phyloP scores from a whole-genome alignment of 2,888 invertebrate species.

The Pyrgus malvae region DNA sequence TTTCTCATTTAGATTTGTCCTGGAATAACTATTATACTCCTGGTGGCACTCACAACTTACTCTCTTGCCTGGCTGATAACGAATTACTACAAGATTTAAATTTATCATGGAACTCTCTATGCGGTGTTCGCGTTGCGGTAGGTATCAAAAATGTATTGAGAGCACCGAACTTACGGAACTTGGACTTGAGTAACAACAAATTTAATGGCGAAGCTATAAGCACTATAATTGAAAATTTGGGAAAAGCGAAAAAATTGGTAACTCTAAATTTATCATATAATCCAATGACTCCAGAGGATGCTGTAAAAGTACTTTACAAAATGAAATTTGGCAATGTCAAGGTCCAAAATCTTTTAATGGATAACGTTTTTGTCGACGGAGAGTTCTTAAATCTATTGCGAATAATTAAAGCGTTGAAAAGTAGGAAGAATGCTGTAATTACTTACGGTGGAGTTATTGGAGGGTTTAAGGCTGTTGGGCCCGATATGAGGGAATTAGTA shows the following conservation, averaged over 20 bases:
- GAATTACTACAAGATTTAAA: conserved; percentile 47
- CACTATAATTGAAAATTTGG: conserved; percentile 39
- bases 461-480: conserved; percentile 35
- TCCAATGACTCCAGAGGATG: conserved; percentile 51
- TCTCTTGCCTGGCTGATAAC: conserved; percentile 47
- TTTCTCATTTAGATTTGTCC: conserved; percentile 55
- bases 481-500: conserved; percentile 51
- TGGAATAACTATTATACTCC: conserved; percentile 55
- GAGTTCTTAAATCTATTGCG: conserved; percentile 43
- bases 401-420: conserved; percentile 39
- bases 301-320: conserved; percentile 45
- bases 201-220: conserved; percentile 46
- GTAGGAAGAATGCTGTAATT: conserved; percentile 43
- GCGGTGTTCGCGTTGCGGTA: conserved; percentile 43
- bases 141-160: conserved; percentile 44
- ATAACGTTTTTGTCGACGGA: conserved; percentile 49
- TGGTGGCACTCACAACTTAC: conserved; percentile 43
- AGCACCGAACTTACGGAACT: conserved; percentile 42
- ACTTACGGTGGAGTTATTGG: conserved; percentile 48
- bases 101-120: conserved; percentile 58
- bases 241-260: conserved; percentile 46
- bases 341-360: conserved; percentile 49
- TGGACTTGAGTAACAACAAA: conserved; percentile 57
- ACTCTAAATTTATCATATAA: conserved; percentile 58
- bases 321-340: conserved; percentile 43